These are phyloP conservation scores for Acrobasis consociella DNA, from an alignment of 2,888 invertebrate genomes.

Conservation along the genomic window DNA sequence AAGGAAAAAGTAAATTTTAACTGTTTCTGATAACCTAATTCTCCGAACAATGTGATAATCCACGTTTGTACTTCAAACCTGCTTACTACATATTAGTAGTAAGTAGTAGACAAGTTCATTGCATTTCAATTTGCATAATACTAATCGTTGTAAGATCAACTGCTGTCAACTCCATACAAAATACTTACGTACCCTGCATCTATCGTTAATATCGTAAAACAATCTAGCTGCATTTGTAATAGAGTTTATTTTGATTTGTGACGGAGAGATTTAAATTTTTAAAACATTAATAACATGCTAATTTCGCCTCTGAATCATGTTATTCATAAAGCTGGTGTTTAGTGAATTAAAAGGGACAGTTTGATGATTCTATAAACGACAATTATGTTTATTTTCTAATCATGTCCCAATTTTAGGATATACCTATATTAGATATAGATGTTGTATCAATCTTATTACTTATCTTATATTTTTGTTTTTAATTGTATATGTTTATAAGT, in stretches of 20 bases:
- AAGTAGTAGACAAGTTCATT: not conserved
- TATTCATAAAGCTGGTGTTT: not conserved
- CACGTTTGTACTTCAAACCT: slow-evolving; percentile 19
- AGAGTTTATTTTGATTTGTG: slow-evolving; percentile 4
- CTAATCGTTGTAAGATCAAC: slow-evolving; percentile 13
- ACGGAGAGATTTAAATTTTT: not conserved
- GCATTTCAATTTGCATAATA: slow-evolving; percentile 6
- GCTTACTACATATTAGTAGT: slow-evolving; percentile 8
- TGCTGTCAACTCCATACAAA: slow-evolving; percentile 1
- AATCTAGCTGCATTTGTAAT: not conserved
- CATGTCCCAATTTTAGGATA: too few relatives aligned
- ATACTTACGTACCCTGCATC: not conserved
- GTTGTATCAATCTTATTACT: too few relatives aligned
- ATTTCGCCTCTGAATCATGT: not conserved
- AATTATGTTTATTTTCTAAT: too few relatives aligned
- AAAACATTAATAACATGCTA: not conserved
- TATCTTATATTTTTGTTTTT: too few relatives aligned
- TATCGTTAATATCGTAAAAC: not conserved
- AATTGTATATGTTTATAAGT: too few relatives aligned
- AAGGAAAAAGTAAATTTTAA: too few relatives aligned
- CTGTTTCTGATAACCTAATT: too few relatives aligned
- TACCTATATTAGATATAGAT: too few relatives aligned
- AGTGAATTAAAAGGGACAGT: not conserved
- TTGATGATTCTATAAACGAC: too few relatives aligned
- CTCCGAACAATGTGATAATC: not conserved